Conservation (phyloP, 2,113 vertebrate species). For the Bubo scandiacus region DNA sequence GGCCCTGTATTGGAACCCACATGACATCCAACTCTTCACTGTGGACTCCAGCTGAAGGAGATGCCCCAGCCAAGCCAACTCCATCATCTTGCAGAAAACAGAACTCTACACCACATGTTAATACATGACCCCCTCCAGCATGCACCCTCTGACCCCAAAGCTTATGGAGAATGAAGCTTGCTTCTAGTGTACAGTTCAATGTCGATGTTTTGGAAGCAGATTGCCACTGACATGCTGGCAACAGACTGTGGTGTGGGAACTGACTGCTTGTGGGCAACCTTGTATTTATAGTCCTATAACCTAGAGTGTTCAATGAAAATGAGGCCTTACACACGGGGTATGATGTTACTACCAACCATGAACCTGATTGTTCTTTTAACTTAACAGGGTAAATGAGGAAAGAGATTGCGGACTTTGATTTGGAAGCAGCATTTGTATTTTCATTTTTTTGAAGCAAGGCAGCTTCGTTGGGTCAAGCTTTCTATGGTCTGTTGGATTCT, state of each 20-base stretch:
- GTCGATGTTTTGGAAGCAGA: not conserved
- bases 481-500: not conserved
- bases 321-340: slow-evolving; percentile 29
- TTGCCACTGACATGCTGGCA: not conserved
- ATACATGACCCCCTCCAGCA: not conserved
- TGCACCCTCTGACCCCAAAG: not conserved
- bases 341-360: slow-evolving; percentile 30
- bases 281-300: slow-evolving; percentile 60
- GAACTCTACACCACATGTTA: not conserved
- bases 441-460: not conserved
- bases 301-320: slow-evolving; percentile 46
- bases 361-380: not conserved
- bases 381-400: not conserved
- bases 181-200: not conserved
- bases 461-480: not conserved
- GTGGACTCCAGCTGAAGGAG: slow-evolving; percentile 89
- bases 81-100: accelerated
- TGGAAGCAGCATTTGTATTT: not conserved
- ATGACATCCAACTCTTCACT: slow-evolving; percentile 92
- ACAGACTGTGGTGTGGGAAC: not conserved
- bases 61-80: not conserved
- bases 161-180: not conserved
- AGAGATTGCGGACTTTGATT: not conserved
- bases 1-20: slow-evolving; percentile 92
- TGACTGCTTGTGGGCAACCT: slow-evolving; percentile 2